These are phyloP conservation scores for Eupithecia inturbata DNA, from an alignment of 2,888 invertebrate species.

Conservation along the genomic window DNA sequence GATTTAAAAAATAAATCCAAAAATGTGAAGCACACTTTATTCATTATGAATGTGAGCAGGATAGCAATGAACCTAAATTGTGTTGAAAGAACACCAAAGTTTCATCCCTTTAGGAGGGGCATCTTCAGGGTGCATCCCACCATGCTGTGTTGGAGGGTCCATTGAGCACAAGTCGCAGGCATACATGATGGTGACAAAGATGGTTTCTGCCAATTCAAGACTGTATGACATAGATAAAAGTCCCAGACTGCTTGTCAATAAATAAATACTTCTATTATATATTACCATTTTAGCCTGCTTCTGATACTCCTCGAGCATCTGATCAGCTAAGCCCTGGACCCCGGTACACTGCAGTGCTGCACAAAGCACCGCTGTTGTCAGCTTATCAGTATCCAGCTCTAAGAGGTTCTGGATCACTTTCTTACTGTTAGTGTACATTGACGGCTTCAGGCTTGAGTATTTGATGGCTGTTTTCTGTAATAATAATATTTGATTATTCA, in stretches of 20 bases:
- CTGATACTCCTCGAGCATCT: constrained; percentile 81
- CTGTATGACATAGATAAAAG: no score
- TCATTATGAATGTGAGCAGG: no score
- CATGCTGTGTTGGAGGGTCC: no score
- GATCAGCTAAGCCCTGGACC: constrained; percentile 77
- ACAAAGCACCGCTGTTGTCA: constrained; percentile 84
- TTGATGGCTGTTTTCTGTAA: constrained; percentile 83
- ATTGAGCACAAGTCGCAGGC: no score
- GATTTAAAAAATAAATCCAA: no score
- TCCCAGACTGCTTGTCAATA: not conserved
- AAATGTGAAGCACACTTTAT: no score
- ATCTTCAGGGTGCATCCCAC: no score
- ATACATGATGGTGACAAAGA: no score
- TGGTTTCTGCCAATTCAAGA: no score
- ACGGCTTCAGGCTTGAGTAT: constrained; percentile 83
- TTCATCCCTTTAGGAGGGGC: no score
- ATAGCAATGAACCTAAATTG: no score
- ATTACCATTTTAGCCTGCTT: constrained; percentile 68
- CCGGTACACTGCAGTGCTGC: constrained; percentile 81
- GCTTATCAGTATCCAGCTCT: constrained; percentile 78
- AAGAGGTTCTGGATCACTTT: constrained; percentile 85
- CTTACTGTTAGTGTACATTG: constrained; percentile 81
- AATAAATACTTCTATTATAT: not conserved
- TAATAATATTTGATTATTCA: not conserved
- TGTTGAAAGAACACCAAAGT: no score